Conservation (phyloP, 2,888 invertebrate species). For the Drosophila imparisetae region DNA sequence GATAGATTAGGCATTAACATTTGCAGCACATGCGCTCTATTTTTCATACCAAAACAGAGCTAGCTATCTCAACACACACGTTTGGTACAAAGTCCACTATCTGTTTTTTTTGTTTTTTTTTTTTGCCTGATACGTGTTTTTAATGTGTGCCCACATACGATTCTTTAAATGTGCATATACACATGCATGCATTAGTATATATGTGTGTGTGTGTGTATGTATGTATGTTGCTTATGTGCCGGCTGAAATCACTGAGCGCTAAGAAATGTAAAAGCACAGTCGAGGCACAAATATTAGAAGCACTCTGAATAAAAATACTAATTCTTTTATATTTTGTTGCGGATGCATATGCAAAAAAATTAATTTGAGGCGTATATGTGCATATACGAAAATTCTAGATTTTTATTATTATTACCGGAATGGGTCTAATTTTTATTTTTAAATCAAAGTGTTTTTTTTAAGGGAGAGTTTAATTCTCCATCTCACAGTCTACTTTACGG, state of each 20-base stretch:
- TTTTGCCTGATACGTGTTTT: slow-evolving; percentile 15
- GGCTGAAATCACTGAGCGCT: slow-evolving; percentile 1
- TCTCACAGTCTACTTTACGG: neutral
- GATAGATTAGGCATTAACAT: slow-evolving; percentile 5
- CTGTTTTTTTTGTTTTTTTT: slow-evolving; percentile 9
- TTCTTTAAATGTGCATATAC: slow-evolving; percentile 7
- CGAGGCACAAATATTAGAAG: neutral
- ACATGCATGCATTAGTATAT: neutral
- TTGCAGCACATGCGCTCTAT: slow-evolving; percentile 43
- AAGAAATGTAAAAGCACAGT: neutral
- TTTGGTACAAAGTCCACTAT: slow-evolving; percentile 44
- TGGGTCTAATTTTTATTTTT: neutral
- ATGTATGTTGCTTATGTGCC: slow-evolving; percentile 9
- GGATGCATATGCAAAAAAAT: neutral
- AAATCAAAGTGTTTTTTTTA: neutral
- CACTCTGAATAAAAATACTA: neutral
- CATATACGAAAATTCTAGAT: neutral
- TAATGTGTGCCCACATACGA: slow-evolving; percentile 14
- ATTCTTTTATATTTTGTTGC: neutral
- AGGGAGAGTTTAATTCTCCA: neutral
- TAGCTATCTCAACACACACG: slow-evolving; percentile 6
- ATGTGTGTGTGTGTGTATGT: neutral
- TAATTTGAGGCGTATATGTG: too few species aligned
- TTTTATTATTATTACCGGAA: neutral
- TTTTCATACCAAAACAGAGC: neutral